Evolutionary conservation across 2,888 invertebrate species (phyloP).

Genomic region (Terebella lapidaria): DNA sequence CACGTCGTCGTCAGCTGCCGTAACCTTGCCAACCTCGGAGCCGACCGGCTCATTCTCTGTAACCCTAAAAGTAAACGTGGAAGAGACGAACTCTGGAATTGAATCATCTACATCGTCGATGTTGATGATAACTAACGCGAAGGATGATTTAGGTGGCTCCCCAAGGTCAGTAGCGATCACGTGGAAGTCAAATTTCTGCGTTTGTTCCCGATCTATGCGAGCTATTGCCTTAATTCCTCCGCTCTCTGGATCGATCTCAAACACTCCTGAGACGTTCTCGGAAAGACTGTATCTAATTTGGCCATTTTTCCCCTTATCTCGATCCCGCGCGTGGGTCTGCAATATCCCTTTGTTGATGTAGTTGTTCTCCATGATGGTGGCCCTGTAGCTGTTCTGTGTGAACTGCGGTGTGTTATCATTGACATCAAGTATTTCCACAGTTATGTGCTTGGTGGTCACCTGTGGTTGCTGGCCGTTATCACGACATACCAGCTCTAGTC

Average conservation of each 20-base stretch:
- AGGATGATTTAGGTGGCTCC: constrained; percentile 8
- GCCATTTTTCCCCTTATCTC: constrained; percentile 25
- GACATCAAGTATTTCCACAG: constrained; percentile 41
- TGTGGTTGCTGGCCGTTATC: constrained; percentile 18
- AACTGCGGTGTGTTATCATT: constrained; percentile 26
- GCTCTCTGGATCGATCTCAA: constrained; percentile 63
- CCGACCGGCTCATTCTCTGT: constrained; percentile 12
- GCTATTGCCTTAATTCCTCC: constrained; percentile 80
- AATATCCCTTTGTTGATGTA: constrained; percentile 63
- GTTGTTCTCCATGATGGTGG: constrained; percentile 72
- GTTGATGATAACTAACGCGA: constrained; percentile 4
- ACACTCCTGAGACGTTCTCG: constrained; percentile 10
- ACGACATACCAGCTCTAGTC: constrained; percentile 66
- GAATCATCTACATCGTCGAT: constrained; percentile 14
- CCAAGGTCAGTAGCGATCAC: constrained; percentile 20
- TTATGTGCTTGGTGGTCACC: constrained; percentile 13
- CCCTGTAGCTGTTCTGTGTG: constrained; percentile 57
- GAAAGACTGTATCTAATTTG: constrained; percentile 25
- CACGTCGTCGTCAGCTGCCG: constrained; percentile 11
- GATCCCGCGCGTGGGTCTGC: constrained; percentile 23
- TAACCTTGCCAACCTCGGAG: constrained; percentile 13
- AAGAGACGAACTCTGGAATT: constrained; percentile 9
- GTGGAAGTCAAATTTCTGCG: constrained; percentile 14
- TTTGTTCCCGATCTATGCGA: constrained; percentile 19
- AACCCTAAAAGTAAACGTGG: constrained; percentile 6